Base-by-base conservation (phyloP, 2,113 vertebrate genomes). In the Indicator maculatus region DNA sequence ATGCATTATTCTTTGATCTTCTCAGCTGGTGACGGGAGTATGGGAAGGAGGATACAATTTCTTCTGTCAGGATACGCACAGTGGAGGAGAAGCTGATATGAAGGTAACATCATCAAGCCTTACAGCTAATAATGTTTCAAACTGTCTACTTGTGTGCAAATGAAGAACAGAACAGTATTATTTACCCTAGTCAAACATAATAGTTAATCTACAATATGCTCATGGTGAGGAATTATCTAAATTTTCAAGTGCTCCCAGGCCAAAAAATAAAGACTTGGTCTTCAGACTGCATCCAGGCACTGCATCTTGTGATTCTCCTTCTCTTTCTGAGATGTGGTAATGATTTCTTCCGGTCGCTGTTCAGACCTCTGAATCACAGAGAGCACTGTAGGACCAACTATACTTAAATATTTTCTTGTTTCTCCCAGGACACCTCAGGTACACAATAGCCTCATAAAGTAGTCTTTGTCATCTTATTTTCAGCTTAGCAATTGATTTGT, bases 1-100 rank as follows among this genome's bases (percentile, higher is more conserved):
- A 92, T 33, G 12, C 11, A 31, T 64, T 47, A 4, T 45, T 94
- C 47, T 92, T 92, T 93, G 16, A 71, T 91, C 45, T 97, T 63
- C 47, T 71, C 58, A 99, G 99, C 97, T 99, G 80, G 97, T 99
- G 89, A 97, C 97, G 0, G 98, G 98, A 94, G 98, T 98, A 53
- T 98, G 98, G 98, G 95, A 98, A 81, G 98, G 99, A 81, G 97
- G 95, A 70, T 99, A 99, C 97, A 99, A 98, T 97, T 98, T 99
- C 97, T 98, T 98, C 98, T 99, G 99, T 94, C 99, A 99, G 97
- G 97, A 99, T 93, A 99, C 98, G 2, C 98, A 98, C 95, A 99
- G 98, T 12, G 98, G 97, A 55, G 98, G 97, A 78, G 98, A 98
- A 83, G 97, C 98, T 3, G 99, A 99, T 83, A 97, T 98, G 89